Evolutionary conservation across 2,888 invertebrate genomes (phyloP).

Genomic region (Cephus runcator): DNA sequence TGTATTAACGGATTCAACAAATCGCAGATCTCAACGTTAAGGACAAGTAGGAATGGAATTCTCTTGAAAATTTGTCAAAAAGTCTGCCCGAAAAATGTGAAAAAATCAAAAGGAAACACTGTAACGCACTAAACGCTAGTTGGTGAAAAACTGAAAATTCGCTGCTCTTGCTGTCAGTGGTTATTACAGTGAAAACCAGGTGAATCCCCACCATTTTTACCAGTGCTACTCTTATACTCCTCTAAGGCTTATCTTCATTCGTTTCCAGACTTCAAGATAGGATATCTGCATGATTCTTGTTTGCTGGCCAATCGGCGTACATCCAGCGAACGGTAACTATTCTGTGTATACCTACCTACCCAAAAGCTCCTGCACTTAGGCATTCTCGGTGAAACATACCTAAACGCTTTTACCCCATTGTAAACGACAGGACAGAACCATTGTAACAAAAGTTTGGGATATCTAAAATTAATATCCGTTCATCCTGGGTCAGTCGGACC

Average conservation of each 20-base stretch:
- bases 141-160: slow-evolving; percentile 32
- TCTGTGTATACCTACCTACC: neutral
- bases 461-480: neutral
- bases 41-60: neutral
- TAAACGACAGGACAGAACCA: neutral
- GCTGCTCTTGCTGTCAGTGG: slow-evolving; percentile 15
- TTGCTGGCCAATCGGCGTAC: neutral
- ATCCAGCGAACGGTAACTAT: neutral
- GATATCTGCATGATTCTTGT: neutral
- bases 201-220: slow-evolving; percentile 12
- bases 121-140: slow-evolving; percentile 27
- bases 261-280: slow-evolving; percentile 12
- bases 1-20: neutral
- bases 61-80: neutral
- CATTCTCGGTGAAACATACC: neutral
- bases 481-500: neutral
- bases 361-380: neutral
- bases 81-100: no score
- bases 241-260: slow-evolving; percentile 1
- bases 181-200: slow-evolving; percentile 32
- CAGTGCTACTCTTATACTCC: slow-evolving; percentile 5
- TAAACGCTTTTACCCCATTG: neutral
- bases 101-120: neutral
- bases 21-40: neutral
- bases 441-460: neutral